Evolutionary conservation across 2,113 vertebrate species (phyloP).

Genomic region (Ariopsis seemanni): DNA sequence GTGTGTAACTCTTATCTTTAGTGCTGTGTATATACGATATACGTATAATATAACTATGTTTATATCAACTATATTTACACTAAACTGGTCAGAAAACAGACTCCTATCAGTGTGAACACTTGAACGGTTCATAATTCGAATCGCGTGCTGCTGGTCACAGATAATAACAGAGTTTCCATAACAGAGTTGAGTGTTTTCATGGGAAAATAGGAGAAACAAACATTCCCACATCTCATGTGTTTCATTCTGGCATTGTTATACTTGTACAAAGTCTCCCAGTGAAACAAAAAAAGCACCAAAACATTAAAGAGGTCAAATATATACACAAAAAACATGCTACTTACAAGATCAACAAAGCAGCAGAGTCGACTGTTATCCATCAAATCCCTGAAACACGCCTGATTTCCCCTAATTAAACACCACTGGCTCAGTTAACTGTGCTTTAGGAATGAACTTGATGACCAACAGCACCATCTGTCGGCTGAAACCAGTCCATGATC

Average conservation of each 20-base stretch:
- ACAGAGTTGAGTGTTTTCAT: background rate
- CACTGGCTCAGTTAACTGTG: background rate
- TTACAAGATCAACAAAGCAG: slow-evolving; percentile 38
- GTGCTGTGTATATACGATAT: background rate
- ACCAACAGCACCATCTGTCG: slow-evolving; percentile 27
- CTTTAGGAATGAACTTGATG: background rate
- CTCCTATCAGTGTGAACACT: background rate
- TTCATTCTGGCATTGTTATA: background rate
- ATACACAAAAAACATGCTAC: slow-evolving; percentile 8
- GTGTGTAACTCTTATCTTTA: background rate
- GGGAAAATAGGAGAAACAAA: background rate
- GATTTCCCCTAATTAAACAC: slow-evolving; percentile 9
- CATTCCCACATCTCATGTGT: background rate
- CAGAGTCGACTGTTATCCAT: slow-evolving; percentile 31
- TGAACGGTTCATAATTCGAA: background rate
- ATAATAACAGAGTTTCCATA: background rate
- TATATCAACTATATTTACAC: background rate
- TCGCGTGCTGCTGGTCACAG: background rate
- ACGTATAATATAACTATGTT: background rate
- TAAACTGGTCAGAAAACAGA: background rate
- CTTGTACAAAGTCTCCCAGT: background rate
- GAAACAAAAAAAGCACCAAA: background rate
- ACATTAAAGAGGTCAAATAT: background rate
- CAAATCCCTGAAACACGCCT: slow-evolving; percentile 5
- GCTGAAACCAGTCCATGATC: background rate